A percentile compares a stretch with the other conserved stretches of the same genome.
Conservation (phyloP, 2,797 vertebrate species). For the Spinibarbus caldwelli region DNA sequence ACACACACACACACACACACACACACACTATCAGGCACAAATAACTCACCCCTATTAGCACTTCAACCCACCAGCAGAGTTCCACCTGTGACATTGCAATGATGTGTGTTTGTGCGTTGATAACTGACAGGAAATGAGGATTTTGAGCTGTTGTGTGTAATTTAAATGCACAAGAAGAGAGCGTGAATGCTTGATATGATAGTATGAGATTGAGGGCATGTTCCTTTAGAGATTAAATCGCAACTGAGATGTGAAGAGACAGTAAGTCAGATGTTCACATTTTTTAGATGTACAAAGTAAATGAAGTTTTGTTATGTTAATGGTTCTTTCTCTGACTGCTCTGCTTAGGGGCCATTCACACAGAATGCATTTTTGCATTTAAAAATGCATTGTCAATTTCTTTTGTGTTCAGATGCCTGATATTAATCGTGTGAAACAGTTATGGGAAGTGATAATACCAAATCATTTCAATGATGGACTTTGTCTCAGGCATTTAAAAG, state of each 20-base stretch:
- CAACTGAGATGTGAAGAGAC: conserved; percentile 65
- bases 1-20: conserved; percentile 20
- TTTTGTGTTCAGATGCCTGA: background rate
- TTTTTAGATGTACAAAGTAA: background rate
- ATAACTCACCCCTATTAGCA: conserved; percentile 73
- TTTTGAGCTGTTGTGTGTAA: conserved; percentile 49
- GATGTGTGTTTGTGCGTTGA: conserved; percentile 55
- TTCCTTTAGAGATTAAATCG: conserved; percentile 71
- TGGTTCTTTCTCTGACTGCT: background rate
- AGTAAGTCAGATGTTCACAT: conserved; percentile 11
- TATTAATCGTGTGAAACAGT: background rate
- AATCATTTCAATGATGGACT: background rate
- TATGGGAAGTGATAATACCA: background rate
- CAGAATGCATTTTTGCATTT: background rate
- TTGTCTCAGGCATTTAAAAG: background rate
- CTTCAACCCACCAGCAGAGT: conserved; percentile 72
- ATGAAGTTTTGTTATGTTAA: background rate
- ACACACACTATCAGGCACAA: conserved; percentile 57
- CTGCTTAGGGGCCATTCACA: background rate
- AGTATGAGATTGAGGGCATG: conserved; percentile 68
- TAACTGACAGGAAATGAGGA: conserved; percentile 58
- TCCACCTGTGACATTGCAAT: conserved; percentile 65
- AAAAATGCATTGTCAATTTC: background rate
- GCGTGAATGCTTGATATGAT: conserved; percentile 63
- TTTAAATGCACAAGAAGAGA: conserved; percentile 45